A percentile compares a stretch with the other conserved stretches of the same genome.
phyloP scores from a whole-genome alignment of 2,888 invertebrate species.

The Aelia acuminata region DNA sequence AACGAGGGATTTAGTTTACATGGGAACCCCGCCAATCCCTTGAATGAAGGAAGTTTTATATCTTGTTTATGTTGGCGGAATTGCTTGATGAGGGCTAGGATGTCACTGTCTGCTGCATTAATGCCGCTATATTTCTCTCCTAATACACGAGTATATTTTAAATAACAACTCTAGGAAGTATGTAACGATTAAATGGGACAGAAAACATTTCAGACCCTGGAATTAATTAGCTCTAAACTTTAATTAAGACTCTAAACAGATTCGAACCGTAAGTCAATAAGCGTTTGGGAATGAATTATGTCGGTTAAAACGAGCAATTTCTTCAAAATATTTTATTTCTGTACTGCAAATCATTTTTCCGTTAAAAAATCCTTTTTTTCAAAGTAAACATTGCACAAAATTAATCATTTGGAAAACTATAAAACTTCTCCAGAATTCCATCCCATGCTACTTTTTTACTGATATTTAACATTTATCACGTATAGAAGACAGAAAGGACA shows the following conservation, averaged over 20 bases:
- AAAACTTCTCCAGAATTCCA: too few relatives aligned
- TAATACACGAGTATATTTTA: neutral
- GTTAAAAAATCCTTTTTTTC: too few relatives aligned
- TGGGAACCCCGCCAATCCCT: neutral
- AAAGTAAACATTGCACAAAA: too few relatives aligned
- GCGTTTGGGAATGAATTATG: neutral
- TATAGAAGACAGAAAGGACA: too few relatives aligned
- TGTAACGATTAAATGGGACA: neutral
- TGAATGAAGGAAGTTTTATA: neutral
- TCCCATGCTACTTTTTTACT: too few relatives aligned
- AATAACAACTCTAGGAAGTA: neutral
- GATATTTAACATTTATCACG: too few relatives aligned
- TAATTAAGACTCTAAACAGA: neutral
- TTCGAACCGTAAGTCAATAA: too few relatives aligned
- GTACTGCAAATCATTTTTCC: too few relatives aligned
- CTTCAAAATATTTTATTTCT: too few relatives aligned
- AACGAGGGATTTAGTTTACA: slow-evolving; percentile 19
- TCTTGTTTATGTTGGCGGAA: neutral
- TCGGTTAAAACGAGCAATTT: too few relatives aligned
- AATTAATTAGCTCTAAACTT: neutral
- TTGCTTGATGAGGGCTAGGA: neutral
- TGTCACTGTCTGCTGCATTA: neutral
- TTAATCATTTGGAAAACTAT: too few relatives aligned
- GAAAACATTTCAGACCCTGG: neutral
- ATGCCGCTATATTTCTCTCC: neutral